These are phyloP conservation scores for Petroica traversi DNA, from an alignment of 2,113 vertebrate genomes.

Conservation along the genomic window DNA sequence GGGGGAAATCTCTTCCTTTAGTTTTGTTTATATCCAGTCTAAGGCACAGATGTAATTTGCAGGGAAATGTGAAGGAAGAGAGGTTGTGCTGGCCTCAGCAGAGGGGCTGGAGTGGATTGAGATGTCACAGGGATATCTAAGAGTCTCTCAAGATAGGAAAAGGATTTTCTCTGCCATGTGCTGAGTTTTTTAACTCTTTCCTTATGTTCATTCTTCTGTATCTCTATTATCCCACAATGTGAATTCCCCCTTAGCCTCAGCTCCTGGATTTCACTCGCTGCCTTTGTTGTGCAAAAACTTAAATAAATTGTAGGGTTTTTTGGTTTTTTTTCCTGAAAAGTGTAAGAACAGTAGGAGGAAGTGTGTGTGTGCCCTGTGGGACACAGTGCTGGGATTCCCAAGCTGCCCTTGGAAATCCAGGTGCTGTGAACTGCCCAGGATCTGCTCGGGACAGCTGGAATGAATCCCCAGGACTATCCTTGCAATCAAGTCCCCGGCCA, in stretches of 20 bases:
- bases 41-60: slow-evolving; percentile 54
- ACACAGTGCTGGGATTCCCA: not conserved
- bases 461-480: slow-evolving; percentile 29
- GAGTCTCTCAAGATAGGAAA: not conserved
- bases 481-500: slow-evolving; percentile 40
- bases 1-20: slow-evolving; percentile 59
- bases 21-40: slow-evolving; percentile 38
- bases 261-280: not conserved
- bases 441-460: slow-evolving; percentile 33
- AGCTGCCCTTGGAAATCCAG: not conserved
- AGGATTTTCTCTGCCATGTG: not conserved
- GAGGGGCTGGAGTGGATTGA: not conserved
- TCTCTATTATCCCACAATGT: not conserved
- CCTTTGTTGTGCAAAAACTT: not conserved
- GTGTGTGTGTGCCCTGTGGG: not conserved
- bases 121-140: slow-evolving; percentile 34
- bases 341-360: slow-evolving; percentile 44
- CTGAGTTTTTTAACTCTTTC: not conserved
- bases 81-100: slow-evolving; percentile 57
- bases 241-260: not conserved
- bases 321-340: slow-evolving; percentile 15
- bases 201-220: not conserved
- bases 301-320: not conserved
- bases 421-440: slow-evolving; percentile 1
- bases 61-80: slow-evolving; percentile 48